Percentiles rank a stretch among this genome's conserved stretches.
Conservation (phyloP, 1,140 invertebrate species). For the Brachionus manjavacas region DNA sequence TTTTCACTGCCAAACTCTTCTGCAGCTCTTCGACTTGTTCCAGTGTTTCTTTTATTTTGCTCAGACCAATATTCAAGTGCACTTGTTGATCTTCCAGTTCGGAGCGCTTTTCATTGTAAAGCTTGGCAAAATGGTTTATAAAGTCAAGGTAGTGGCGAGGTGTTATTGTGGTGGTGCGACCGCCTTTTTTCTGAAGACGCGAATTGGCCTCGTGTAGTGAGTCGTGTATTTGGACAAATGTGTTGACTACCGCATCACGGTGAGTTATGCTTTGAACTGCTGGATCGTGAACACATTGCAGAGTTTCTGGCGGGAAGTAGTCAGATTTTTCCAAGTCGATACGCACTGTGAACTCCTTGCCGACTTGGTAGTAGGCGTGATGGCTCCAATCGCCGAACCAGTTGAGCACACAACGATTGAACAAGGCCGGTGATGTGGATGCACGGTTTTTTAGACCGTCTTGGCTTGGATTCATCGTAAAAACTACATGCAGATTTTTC, state of each 20-base stretch:
- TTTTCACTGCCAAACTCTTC: conserved; percentile 90
- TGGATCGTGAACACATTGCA: not conserved
- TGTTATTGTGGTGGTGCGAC: conserved; percentile 91
- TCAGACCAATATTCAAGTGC: conserved; percentile 94
- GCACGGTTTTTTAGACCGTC: conserved; percentile 96
- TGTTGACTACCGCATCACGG: conserved; percentile 90
- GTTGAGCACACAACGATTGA: conserved; percentile 98
- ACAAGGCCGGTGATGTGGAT: conserved; percentile 94
- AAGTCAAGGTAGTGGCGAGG: conserved; percentile 98
- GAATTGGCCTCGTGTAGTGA: conserved; percentile 81
- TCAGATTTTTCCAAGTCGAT: conserved; percentile 53
- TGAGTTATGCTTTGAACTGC: conserved; percentile 59
- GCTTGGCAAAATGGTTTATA: conserved; percentile 88
- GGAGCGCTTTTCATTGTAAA: conserved; percentile 93
- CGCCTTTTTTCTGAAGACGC: conserved; percentile 79
- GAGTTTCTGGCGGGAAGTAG: conserved; percentile 6
- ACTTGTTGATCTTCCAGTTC: conserved; percentile 97
- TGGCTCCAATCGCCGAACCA: conserved; percentile 99
- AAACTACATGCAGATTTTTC: conserved; percentile 97
- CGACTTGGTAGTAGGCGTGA: conserved; percentile 86
- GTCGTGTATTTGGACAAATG: conserved; percentile 95
- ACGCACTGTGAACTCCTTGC: conserved; percentile 62
- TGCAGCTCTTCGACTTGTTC: conserved; percentile 99
- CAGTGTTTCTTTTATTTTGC: conserved; percentile 97
- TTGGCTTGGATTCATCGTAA: conserved; percentile 98